Base-by-base conservation (phyloP, 2,888 invertebrate genomes). In the Mythimna impura region DNA sequence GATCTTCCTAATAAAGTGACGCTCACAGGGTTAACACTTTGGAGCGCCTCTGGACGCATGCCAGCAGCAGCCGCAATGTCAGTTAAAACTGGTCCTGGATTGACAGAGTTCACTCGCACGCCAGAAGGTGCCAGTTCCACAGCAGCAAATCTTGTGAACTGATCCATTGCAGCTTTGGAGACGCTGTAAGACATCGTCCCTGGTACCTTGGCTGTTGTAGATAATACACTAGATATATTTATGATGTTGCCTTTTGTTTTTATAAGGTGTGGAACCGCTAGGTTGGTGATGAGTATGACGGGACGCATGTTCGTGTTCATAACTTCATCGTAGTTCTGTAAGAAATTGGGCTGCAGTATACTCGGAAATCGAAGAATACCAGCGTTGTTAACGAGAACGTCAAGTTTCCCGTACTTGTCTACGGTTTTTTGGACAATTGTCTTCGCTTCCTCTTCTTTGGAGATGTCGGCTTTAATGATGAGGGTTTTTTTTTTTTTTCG, bases 111-210 rank as follows among this genome's bases (percentile, higher is more conserved):
- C 0, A 98, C 98, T 57, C 99, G 96, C 0, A 99, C 98, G 75
- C 97, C 97, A 89, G 97, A 97, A 0, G 96, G 79, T 22, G 97
- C 98, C 57, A 98, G 91, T 87, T 98, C 99, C 63, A 98, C 91
- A 9, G 91, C 92, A 47, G 79, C 81, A 5, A 81, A 75, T 22
- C 86, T 83, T 0, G 91, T 89, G 43, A 92, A 92, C 58, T 88
- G 87, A 52, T 88, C 85, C 17, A 91, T 22, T 6, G 80, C 89
- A 20, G 90, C 90, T 76, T 92, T 92, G 0, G 90, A 89, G 8
- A 86, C 54, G 14, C 73, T 61, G 30, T 90, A 91, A 0, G 86
- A 22, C 10, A 78, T 30, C 0, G 30, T 98, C 98, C 40, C 97
- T 94, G 66, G 73, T 17, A 12, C 0, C 0, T 7, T 75, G 0